Evolutionary conservation across 2,888 invertebrate genomes (phyloP).

Genomic region (Watsonalla cultraria): DNA sequence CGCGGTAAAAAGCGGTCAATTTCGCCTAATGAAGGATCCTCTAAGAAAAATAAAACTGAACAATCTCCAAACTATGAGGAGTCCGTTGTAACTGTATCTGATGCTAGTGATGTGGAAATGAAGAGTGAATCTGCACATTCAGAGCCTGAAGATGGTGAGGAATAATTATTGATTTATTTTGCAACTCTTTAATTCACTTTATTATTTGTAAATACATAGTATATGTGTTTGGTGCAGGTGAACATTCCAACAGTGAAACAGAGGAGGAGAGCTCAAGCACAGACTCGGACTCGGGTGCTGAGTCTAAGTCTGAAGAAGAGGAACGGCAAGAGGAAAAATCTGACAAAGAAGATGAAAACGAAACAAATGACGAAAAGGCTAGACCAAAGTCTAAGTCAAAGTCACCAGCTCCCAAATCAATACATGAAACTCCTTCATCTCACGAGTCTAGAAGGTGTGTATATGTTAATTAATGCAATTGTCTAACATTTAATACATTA

Average conservation of each 20-base stretch:
- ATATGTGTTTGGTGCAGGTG: constrained; percentile 37
- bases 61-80: constrained; percentile 61
- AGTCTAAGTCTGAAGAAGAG: constrained; percentile 64
- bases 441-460: constrained; percentile 55
- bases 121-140: constrained; percentile 61
- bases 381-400: constrained; percentile 54
- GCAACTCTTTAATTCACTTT: not conserved
- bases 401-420: constrained; percentile 53
- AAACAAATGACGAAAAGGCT: constrained; percentile 43
- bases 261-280: constrained; percentile 69
- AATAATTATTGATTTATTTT: not conserved
- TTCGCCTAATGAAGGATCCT: constrained; percentile 48
- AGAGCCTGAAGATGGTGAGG: constrained; percentile 65
- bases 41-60: constrained; percentile 55
- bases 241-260: constrained; percentile 70
- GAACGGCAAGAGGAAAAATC: constrained; percentile 32
- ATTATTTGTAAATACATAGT: constrained; percentile 4
- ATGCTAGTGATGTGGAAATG: constrained; percentile 71
- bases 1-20: constrained; percentile 65
- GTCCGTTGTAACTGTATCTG: constrained; percentile 70
- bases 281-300: constrained; percentile 57
- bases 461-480: constrained; percentile 2
- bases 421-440: constrained; percentile 53
- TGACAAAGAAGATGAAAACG: constrained; percentile 26
- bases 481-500: not conserved